phyloP scores from a whole-genome alignment of 2,113 vertebrate genomes.

The Microcebus lehilahytsara region DNA sequence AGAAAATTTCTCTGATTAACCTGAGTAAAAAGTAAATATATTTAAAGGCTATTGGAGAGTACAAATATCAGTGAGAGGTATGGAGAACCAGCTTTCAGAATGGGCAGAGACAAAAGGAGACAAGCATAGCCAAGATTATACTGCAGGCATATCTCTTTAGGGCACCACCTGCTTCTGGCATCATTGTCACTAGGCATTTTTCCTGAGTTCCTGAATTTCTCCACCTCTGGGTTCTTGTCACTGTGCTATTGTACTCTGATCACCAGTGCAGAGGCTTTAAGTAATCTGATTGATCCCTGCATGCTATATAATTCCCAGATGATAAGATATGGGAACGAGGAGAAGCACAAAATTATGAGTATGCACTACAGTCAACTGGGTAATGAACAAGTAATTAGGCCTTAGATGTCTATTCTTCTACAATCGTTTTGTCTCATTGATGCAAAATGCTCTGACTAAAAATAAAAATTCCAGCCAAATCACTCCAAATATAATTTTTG shows the following conservation, averaged over 20 bases:
- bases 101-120: not conserved
- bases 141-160: too few relatives aligned
- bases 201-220: not conserved
- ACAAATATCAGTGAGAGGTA: not conserved
- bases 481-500: not conserved
- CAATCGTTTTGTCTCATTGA: not conserved
- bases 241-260: not conserved
- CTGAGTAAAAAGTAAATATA: not conserved
- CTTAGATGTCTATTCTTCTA: not conserved
- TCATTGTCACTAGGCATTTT: not conserved
- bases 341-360: not conserved
- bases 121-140: not conserved
- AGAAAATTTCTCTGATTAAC: not conserved
- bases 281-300: not conserved
- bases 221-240: not conserved
- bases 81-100: not conserved
- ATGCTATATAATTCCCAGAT: not conserved
- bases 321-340: not conserved
- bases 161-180: not conserved
- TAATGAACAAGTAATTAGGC: not conserved
- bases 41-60: not conserved
- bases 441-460: not conserved
- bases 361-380: not conserved
- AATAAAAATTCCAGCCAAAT: not conserved
- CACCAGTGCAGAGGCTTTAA: not conserved